A percentile compares a stretch with the other conserved stretches of the same genome.
Evolutionary conservation across 2,888 invertebrate genomes (phyloP).

Genomic region (Amphipyra tragopoginis): DNA sequence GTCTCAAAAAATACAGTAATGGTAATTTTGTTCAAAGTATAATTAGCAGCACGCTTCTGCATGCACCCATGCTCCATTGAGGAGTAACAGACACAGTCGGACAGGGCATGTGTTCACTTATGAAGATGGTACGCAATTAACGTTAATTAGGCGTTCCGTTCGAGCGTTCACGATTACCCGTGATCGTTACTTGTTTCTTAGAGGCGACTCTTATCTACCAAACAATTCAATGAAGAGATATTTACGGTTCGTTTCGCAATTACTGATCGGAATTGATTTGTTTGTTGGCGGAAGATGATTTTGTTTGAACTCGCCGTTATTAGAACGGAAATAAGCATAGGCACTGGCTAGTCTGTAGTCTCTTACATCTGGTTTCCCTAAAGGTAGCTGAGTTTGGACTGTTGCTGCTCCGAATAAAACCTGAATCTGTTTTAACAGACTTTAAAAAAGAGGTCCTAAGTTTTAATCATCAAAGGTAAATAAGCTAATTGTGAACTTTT

Average conservation of each 20-base stretch:
- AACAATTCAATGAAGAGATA: constrained; percentile 26
- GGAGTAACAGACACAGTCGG: constrained; percentile 46
- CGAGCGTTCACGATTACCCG: constrained; percentile 48
- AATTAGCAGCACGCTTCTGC: constrained; percentile 40
- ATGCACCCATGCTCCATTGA: constrained; percentile 46
- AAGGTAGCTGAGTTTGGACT: too few species aligned
- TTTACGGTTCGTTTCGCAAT: constrained; percentile 31
- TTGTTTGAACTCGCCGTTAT: not conserved
- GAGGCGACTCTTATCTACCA: constrained; percentile 28
- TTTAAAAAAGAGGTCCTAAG: too few species aligned
- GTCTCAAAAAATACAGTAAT: constrained; percentile 7
- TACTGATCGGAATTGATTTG: constrained; percentile 23
- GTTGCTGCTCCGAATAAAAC: too few species aligned
- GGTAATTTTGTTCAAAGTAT: constrained; percentile 7
- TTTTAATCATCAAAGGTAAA: too few species aligned
- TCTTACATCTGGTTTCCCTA: not conserved
- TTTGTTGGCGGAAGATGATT: not conserved
- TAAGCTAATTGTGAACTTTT: too few species aligned
- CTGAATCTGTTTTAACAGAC: too few species aligned
- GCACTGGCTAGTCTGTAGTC: not conserved
- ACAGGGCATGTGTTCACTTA: constrained; percentile 59
- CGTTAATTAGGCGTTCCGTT: constrained; percentile 59
- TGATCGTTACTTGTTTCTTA: constrained; percentile 40
- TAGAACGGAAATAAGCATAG: not conserved
- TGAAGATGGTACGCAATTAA: constrained; percentile 59